Percentiles rank a stretch among this genome's conserved stretches.
Evolutionary conservation across 2,888 invertebrate genomes (phyloP).

Genomic region (Meteorus colon): DNA sequence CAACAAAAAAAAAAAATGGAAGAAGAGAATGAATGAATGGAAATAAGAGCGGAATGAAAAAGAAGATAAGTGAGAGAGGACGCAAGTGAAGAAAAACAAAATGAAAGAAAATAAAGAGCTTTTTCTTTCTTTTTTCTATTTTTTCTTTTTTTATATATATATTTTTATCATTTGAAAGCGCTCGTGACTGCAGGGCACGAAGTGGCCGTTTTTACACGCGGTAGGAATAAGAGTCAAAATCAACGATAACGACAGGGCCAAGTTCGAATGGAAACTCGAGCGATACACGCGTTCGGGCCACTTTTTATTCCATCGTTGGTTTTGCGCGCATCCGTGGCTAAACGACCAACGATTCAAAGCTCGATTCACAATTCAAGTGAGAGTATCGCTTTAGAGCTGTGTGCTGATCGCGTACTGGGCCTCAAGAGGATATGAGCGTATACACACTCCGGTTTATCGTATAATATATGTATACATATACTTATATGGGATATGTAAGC

Average conservation of each 20-base stretch:
- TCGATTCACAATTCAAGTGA: slow-evolving; percentile 14
- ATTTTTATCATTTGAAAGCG: slow-evolving; percentile 2
- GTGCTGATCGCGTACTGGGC: not conserved
- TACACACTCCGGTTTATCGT: not conserved
- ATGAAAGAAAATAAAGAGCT: slow-evolving; percentile 9
- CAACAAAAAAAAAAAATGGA: not conserved
- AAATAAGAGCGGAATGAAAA: slow-evolving; percentile 22
- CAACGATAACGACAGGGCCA: slow-evolving; percentile 37
- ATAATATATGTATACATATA: not conserved
- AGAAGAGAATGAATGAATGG: slow-evolving; percentile 18
- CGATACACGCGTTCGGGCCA: slow-evolving; percentile 30
- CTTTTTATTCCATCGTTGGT: slow-evolving; percentile 31
- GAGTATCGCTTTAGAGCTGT: not conserved
- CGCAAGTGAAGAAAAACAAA: slow-evolving; percentile 15
- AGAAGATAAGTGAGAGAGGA: slow-evolving; percentile 33
- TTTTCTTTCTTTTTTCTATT: slow-evolving; percentile 21
- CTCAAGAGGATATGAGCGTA: slow-evolving; percentile 3
- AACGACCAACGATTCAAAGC: slow-evolving; percentile 39
- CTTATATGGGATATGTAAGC: not conserved
- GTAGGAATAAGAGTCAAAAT: slow-evolving; percentile 38
- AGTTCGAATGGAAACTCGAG: slow-evolving; percentile 43
- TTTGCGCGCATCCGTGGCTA: slow-evolving; percentile 27
- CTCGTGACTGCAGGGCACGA: slow-evolving; percentile 29
- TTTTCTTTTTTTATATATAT: no score
- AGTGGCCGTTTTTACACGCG: slow-evolving; percentile 50